Evolutionary conservation across 2,888 invertebrate species (phyloP), one percentile per base, ranked within the genome.

Genomic region (Tridacna gigas): DNA sequence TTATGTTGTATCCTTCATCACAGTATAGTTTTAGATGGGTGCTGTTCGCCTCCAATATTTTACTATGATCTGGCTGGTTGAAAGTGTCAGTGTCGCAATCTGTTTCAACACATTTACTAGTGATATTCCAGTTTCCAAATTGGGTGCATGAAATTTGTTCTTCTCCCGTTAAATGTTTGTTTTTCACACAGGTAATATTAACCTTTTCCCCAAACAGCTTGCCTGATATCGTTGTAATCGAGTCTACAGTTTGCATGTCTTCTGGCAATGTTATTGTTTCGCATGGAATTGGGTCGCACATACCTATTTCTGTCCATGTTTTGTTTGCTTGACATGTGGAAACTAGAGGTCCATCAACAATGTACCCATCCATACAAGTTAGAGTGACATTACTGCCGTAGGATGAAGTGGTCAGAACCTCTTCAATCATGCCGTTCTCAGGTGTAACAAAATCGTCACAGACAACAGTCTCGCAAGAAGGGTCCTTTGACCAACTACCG

Each of bases 311-410:
- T 9, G 37, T 71, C 71, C 71, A 71, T 5, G 71, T 71, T 25
- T 71, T 71, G 47, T 71, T 25, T 48, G 71, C 47, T 20, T 71
- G 71, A 22, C 71, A 71, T 48, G 26, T 48, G 12, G 71, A 71
- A 9, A n/a, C 12, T 12, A 51, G 20, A 12, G 7, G 18, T 5
- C 71, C 71, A 22, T 45, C 11, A 25, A 71, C 22, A 7, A 11
- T 48, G 37, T 48, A 71, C 20, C 71, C 71, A 4, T 20, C 48
- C 5, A 48, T 48, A 22, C 71, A 71, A n/a, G 71, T 22, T n/a
- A 71, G 12, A 51, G 13, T 12, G 3, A 71, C 71, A 9, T 71
- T 45, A n/a, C 12, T 45, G 2, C 18, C 51, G 25, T 20, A 71
- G 2, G 47, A 22, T 9, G 47, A 48, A 4, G 47, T 51, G 5